Percentiles rank a stretch among this genome's conserved stretches.
phyloP scores from a whole-genome alignment of 2,888 invertebrate genomes.

The Drosophila acutilabella region DNA sequence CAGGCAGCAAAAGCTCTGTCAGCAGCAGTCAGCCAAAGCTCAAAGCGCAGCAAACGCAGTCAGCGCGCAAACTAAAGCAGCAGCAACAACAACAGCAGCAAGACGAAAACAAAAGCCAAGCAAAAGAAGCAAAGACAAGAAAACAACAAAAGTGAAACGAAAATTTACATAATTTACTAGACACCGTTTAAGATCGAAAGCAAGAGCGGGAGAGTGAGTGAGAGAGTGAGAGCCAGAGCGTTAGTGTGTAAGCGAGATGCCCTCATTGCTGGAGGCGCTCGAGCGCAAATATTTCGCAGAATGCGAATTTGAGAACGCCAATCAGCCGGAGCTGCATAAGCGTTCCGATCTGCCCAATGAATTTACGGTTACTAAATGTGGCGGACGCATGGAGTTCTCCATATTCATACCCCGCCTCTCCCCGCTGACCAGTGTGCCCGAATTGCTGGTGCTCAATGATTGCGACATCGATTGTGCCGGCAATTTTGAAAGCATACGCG shows the following conservation, averaged over 20 bases:
- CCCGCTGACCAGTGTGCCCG: slow-evolving; percentile 91
- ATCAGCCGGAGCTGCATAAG: slow-evolving; percentile 85
- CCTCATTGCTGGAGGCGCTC: slow-evolving; percentile 94
- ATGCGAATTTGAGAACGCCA: slow-evolving; percentile 87
- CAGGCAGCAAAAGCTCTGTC: slow-evolving; percentile 44
- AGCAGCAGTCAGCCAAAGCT: slow-evolving; percentile 28
- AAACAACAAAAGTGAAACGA: slow-evolving; percentile 45
- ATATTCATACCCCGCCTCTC: slow-evolving; percentile 94
- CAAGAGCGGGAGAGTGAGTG: neutral
- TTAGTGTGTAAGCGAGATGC: slow-evolving; percentile 87
- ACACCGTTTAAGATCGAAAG: neutral
- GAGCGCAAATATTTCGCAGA: slow-evolving; percentile 91
- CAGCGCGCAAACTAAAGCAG: slow-evolving; percentile 12
- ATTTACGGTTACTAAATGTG: slow-evolving; percentile 74
- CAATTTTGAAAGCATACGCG: slow-evolving; percentile 91
- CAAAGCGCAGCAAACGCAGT: slow-evolving; percentile 40
- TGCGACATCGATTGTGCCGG: slow-evolving; percentile 96
- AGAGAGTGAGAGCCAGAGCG: slow-evolving; percentile 4
- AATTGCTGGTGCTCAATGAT: slow-evolving; percentile 94
- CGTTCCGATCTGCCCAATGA: slow-evolving; percentile 72
- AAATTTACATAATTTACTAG: slow-evolving; percentile 57
- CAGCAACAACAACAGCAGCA: slow-evolving; percentile 1
- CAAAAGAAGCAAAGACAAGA: slow-evolving; percentile 12
- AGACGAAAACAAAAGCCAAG: slow-evolving; percentile 8
- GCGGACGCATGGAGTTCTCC: slow-evolving; percentile 87